Conservation (phyloP, 2,888 invertebrate species). For the Drosophila diplacantha region DNA sequence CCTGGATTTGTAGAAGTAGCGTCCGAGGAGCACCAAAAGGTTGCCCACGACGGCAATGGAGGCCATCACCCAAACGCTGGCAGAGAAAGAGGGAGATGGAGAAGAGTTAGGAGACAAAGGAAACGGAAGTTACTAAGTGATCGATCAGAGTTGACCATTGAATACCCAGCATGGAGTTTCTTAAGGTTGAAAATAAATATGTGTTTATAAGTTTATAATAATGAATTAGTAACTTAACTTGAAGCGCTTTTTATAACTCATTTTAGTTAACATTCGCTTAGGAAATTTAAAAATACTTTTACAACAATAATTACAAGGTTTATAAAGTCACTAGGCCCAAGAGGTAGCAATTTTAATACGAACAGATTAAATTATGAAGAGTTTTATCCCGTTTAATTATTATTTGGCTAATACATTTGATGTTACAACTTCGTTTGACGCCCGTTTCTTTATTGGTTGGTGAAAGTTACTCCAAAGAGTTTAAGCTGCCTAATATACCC, state of each 20-base stretch:
- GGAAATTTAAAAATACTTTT: no score
- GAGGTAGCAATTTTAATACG: no score
- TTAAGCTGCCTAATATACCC: neutral
- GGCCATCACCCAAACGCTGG: slow-evolving; percentile 82
- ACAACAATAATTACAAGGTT: no score
- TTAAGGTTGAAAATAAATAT: neutral
- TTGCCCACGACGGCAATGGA: slow-evolving; percentile 81
- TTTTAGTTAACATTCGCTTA: no score
- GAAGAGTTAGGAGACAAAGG: slow-evolving; percentile 23
- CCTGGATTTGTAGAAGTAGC: slow-evolving; percentile 79
- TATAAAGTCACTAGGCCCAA: no score
- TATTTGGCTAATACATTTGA: neutral
- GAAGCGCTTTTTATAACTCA: no score
- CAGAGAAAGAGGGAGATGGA: neutral
- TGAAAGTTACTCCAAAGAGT: neutral
- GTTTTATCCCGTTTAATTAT: no score
- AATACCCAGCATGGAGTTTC: neutral
- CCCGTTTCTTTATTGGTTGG: no score
- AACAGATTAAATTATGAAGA: no score
- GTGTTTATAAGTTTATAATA: no score
- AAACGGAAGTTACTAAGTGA: neutral
- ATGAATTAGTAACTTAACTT: neutral
- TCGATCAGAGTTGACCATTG: neutral
- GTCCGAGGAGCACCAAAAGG: slow-evolving; percentile 80
- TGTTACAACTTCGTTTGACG: no score